Evolutionary conservation across 2,113 vertebrate species (phyloP).

Genomic region (Oreocharis arfaki): DNA sequence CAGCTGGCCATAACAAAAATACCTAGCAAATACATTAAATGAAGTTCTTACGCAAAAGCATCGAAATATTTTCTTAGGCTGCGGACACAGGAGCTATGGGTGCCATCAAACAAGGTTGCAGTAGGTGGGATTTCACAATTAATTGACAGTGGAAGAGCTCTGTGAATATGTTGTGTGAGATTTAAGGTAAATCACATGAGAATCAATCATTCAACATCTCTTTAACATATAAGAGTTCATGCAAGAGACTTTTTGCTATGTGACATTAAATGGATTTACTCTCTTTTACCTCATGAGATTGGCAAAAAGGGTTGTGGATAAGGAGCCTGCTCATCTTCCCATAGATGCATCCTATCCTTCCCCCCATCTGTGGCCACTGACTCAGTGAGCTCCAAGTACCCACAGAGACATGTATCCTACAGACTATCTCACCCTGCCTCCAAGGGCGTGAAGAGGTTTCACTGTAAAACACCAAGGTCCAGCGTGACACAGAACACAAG

Average conservation of each 20-base stretch:
- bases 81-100: background rate
- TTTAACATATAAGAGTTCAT: background rate
- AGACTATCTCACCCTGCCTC: background rate
- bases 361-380: background rate
- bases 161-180: background rate
- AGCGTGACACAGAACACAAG: background rate
- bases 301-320: background rate
- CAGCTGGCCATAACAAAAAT: background rate
- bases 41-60: background rate
- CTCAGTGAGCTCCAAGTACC: background rate
- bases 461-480: background rate
- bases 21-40: background rate
- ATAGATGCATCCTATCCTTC: background rate
- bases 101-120: background rate
- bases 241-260: background rate
- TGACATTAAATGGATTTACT: background rate
- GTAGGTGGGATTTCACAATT: background rate
- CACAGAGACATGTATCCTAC: background rate
- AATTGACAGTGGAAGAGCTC: background rate
- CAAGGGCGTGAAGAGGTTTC: background rate
- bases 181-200: background rate
- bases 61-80: background rate
- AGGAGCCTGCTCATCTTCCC: background rate
- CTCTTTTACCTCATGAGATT: background rate
- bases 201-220: background rate